Evolutionary conservation across 2,888 invertebrate genomes (phyloP).

Genomic region (Drosophila greeni): DNA sequence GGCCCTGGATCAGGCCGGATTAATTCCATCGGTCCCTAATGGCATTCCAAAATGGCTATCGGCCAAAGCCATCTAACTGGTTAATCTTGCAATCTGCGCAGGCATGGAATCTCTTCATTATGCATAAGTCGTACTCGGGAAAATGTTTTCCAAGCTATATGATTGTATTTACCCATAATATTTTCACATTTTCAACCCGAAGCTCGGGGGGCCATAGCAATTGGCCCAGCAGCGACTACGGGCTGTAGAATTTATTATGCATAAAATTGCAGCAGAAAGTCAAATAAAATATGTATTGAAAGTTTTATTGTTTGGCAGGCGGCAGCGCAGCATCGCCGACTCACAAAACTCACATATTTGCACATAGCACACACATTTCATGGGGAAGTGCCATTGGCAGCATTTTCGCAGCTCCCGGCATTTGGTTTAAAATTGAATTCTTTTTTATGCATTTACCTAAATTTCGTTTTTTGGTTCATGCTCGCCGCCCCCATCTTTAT

Average conservation of each 20-base stretch:
- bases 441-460: slow-evolving; percentile 63
- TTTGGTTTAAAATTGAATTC: slow-evolving; percentile 62
- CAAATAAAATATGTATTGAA: slow-evolving; percentile 72
- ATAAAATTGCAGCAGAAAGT: slow-evolving; percentile 59
- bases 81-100: slow-evolving; percentile 7
- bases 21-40: slow-evolving; percentile 21
- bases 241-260: slow-evolving; percentile 61
- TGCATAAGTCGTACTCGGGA: slow-evolving; percentile 17
- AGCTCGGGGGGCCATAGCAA: slow-evolving; percentile 21
- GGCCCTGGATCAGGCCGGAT: slow-evolving; percentile 14
- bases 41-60: slow-evolving; percentile 18
- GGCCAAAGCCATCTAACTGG: slow-evolving; percentile 6
- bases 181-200: slow-evolving; percentile 24
- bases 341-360: slow-evolving; percentile 47
- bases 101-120: slow-evolving; percentile 25
- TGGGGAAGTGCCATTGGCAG: slow-evolving; percentile 31
- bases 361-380: slow-evolving; percentile 49
- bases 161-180: slow-evolving; percentile 32
- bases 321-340: slow-evolving; percentile 1
- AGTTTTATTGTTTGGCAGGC: slow-evolving; percentile 62
- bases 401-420: slow-evolving; percentile 42
- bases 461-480: slow-evolving; percentile 46
- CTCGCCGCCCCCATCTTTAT: slow-evolving; percentile 35
- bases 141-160: slow-evolving; percentile 5
- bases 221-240: slow-evolving; percentile 47